Evolutionary conservation across 2,888 invertebrate genomes (phyloP), one percentile per base, ranked within the genome.

Genomic region (Acanthacorydalis orientalis): DNA sequence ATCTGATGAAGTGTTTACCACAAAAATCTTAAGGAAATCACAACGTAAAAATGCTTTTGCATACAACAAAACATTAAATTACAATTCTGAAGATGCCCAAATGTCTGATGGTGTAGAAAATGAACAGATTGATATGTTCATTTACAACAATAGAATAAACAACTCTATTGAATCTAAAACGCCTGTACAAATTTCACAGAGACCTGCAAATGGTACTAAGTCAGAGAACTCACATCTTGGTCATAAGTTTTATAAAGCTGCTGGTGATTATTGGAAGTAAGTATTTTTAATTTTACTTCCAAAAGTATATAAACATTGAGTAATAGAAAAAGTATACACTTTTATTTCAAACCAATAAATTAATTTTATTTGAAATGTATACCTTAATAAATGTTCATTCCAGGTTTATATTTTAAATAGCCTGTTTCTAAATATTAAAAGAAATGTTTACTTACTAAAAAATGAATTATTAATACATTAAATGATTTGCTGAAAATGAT

Each of bases 221-320:
- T 70, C 51, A 59, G 64, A 54, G 60, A 72, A 60, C 53, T 70
- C 74, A 2, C 75, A 78, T 54, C 72, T 80, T 48, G 83, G 84
- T 11, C 78, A 80, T 58, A 72, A 79, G 55, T 73, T 84, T 51
- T 86, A 86, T 64, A 80, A 77, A 64, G 75, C 78, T 64, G 82
- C 83, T 33, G 82, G 82, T 49, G 83, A 85, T 64, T 86, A 86
- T 69, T 86, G 86, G 86, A 84, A 85, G 86, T 86, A 58, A 74
- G 84, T 78, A 52, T 45, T 38, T 48, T 49, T 6, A 23, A 23
- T 23, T 23, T 23, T 23, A 6, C 6, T 23, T 23, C 6, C 6
- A 23, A 23, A 23, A 37, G 6, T 12, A 37, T 37, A 4, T 6
- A 37, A 6, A 12, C n/a, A n/a, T n/a, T n/a, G n/a, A 37, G 2